Evolutionary conservation across 2,888 invertebrate genomes (phyloP), one percentile per base, ranked within the genome.

Genomic region (Cybosia mesomella): DNA sequence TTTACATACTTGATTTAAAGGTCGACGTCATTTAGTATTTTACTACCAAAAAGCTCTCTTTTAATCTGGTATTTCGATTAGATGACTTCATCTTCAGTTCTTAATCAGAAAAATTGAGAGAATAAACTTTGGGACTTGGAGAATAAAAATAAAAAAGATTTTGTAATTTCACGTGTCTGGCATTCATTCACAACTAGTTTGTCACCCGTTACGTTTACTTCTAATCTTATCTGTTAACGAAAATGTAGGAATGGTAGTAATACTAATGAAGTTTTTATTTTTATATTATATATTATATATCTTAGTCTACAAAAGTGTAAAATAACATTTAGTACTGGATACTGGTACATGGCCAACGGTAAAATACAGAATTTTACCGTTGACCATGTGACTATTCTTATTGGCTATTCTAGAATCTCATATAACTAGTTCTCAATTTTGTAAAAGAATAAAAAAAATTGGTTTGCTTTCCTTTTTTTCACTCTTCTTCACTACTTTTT

Each of bases 201-300:
- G 67, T 60, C 13, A 24, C 24, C n/a, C 4, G 28, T 64, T 64
- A 49, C 58, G 24, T 70, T 60, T 69, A 75, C 73, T 70, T 62
- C 39, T 64, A 64, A 71, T 70, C 69, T 70, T 55, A 71, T 80
- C 66, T 66, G 58, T 72, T 69, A 68, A 66, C 67, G 58, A 22
- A 34, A 22, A 18, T 34, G 24, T 49, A 18, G 55, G 61, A 61
- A 60, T 63, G 54, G 58, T 55, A 63, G 24, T 68, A 64, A 64
- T 59, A 53, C 58, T 43, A 43, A 43, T 62, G 67, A 67, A 54
- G 49, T 63, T 69, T 67, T 67, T 71, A 70, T 72, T 73, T 79
- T 80, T 28, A 62, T 67, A 58, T 10, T 66, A 54, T 39, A 66
- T 32, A 58, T 28, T 2, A 43, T 60, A 60, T 43, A 63, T 58